Percentiles rank a stretch among this genome's conserved stretches.
These are phyloP conservation scores for Nothobranchius kuhntae DNA, from an alignment of 2,113 vertebrate genomes.

Conservation along the genomic window DNA sequence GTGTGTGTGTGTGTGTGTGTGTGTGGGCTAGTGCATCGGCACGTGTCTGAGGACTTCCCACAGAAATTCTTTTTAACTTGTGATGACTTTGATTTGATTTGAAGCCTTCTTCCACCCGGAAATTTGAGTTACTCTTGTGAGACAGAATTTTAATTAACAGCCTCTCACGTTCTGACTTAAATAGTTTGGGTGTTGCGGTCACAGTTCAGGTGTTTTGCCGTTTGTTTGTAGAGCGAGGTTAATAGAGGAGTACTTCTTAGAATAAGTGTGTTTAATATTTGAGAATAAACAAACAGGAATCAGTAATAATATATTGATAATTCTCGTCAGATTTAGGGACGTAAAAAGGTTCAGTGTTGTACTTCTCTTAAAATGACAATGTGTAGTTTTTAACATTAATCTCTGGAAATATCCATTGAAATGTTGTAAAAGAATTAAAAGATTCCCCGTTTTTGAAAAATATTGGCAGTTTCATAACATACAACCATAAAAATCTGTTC, in stretches of 20 bases:
- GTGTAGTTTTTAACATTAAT: too few species aligned
- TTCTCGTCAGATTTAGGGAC: too few species aligned
- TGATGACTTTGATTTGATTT: slow-evolving; percentile 29
- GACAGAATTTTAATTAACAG: slow-evolving; percentile 45
- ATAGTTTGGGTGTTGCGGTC: slow-evolving; percentile 8
- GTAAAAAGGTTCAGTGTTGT: too few species aligned
- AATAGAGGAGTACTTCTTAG: background rate
- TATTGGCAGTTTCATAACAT: too few species aligned
- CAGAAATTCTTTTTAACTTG: slow-evolving; percentile 20
- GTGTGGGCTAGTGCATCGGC: slow-evolving; percentile 6
- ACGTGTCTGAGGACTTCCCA: slow-evolving; percentile 13
- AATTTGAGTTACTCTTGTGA: slow-evolving; percentile 33
- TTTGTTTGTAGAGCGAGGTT: background rate
- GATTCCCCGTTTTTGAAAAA: too few species aligned
- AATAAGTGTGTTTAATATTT: background rate
- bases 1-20: slow-evolving; percentile 32
- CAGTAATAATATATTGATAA: background rate
- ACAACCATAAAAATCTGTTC: too few species aligned
- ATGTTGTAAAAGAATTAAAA: too few species aligned
- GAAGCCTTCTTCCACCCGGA: slow-evolving; percentile 11
- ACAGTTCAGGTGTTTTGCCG: background rate
- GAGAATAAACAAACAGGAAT: background rate
- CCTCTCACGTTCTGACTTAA: slow-evolving; percentile 15
- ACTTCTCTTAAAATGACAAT: too few species aligned
- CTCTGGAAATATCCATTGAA: too few species aligned